A percentile compares a stretch with the other conserved stretches of the same genome.
Evolutionary conservation across 2,113 vertebrate species (phyloP).

Genomic region (Alces alces): DNA sequence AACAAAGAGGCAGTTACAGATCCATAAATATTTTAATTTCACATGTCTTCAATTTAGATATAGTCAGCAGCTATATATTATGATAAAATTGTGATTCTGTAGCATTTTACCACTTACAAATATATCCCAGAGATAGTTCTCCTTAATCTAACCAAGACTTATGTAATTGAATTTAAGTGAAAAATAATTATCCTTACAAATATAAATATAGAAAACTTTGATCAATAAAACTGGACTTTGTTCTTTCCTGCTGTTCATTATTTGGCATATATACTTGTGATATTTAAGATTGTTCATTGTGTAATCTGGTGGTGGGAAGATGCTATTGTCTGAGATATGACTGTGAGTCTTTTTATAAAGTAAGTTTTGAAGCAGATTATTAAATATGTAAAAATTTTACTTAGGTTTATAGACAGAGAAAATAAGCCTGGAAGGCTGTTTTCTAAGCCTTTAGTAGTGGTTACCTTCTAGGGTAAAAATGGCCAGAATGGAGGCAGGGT

Average conservation of each 20-base stretch:
- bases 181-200: neutral
- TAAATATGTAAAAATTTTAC: neutral
- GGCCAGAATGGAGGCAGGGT: neutral
- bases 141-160: neutral
- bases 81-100: neutral
- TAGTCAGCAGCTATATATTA: neutral
- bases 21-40: neutral
- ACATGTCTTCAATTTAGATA: neutral
- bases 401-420: neutral
- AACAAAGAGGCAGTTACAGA: neutral
- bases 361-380: neutral
- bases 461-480: neutral
- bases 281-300: neutral
- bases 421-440: neutral
- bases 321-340: neutral
- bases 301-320: neutral
- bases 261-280: neutral
- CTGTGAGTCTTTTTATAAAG: neutral
- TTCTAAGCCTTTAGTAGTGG: neutral
- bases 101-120: neutral
- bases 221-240: neutral
- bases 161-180: neutral
- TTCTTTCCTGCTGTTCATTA: neutral
- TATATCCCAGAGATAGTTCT: neutral
- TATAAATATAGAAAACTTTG: neutral